Conservation (phyloP, 2,888 invertebrate species). For the Cheilosia vulpina region DNA sequence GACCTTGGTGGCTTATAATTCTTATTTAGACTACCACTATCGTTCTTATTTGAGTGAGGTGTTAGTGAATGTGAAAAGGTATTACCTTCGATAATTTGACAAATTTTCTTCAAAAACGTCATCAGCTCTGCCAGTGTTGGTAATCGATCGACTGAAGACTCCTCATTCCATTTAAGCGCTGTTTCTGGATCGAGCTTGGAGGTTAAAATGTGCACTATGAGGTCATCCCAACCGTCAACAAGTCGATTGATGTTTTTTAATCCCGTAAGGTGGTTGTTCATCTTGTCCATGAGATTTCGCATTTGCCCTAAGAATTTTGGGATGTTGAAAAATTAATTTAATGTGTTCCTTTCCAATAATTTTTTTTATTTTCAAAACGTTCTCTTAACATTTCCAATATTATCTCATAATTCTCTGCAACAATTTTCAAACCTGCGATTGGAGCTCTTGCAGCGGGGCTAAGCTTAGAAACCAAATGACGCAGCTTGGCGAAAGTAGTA, state of each 20-base stretch:
- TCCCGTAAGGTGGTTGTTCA: conserved; percentile 62
- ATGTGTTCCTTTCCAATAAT: conserved; percentile 56
- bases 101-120: conserved; percentile 48
- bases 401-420: conserved; percentile 58
- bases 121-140: conserved; percentile 47
- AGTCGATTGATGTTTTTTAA: conserved; percentile 55
- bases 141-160: conserved; percentile 37
- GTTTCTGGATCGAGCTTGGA: conserved; percentile 54
- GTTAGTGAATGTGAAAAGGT: conserved; percentile 7
- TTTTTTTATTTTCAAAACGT: conserved; percentile 58
- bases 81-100: conserved; percentile 67
- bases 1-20: conserved; percentile 24
- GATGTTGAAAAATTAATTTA: conserved; percentile 53
- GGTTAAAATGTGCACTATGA: conserved; percentile 45
- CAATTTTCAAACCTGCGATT: conserved; percentile 48
- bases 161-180: conserved; percentile 48
- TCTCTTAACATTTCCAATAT: conserved; percentile 54
- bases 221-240: conserved; percentile 52
- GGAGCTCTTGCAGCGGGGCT: conserved; percentile 41
- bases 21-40: conserved; percentile 18
- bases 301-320: conserved; percentile 45
- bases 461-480: conserved; percentile 46
- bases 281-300: conserved; percentile 62
- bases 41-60: conserved; percentile 21
- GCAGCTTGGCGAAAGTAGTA: conserved; percentile 51